phyloP scores from a whole-genome alignment of 2,888 invertebrate genomes.

The Drosophila heteroneura region DNA sequence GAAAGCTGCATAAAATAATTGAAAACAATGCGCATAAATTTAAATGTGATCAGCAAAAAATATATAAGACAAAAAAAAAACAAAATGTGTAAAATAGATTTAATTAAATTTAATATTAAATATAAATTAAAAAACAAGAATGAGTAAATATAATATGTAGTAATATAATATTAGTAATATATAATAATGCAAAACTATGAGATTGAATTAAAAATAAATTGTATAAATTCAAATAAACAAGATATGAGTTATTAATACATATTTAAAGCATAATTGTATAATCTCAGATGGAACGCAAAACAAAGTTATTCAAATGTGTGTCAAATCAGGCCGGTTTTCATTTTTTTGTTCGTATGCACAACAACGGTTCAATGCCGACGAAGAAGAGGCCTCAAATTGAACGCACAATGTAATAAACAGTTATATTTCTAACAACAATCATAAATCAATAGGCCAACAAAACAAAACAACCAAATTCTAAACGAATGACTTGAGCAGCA shows the following conservation, averaged over 20 bases:
- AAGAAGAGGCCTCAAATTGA: constrained; percentile 31
- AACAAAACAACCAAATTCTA: constrained; percentile 53
- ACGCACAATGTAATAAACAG: constrained; percentile 73
- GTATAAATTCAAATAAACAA: no score
- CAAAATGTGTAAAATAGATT: neutral
- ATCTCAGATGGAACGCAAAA: constrained; percentile 26
- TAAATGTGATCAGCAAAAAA: constrained; percentile 8
- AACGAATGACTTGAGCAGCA: constrained; percentile 64
- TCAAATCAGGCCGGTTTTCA: constrained; percentile 34
- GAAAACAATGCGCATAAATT: constrained; percentile 10
- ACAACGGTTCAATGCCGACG: constrained; percentile 24
- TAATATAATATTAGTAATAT: no score
- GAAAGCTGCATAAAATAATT: constrained; percentile 44
- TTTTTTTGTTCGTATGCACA: neutral
- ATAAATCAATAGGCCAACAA: constrained; percentile 70
- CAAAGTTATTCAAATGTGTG: constrained; percentile 44
- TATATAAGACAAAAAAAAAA: neutral
- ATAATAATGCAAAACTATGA: no score
- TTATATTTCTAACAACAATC: constrained; percentile 61
- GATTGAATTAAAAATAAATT: no score
- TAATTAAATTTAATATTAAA: neutral
- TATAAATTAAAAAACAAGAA: no score
- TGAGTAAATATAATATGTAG: no score
- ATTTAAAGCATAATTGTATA: neutral
- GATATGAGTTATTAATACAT: neutral